A percentile compares a stretch with the other conserved stretches of the same genome.
These are phyloP conservation scores for Athene noctua DNA, from an alignment of 2,113 vertebrate genomes.

Conservation along the genomic window DNA sequence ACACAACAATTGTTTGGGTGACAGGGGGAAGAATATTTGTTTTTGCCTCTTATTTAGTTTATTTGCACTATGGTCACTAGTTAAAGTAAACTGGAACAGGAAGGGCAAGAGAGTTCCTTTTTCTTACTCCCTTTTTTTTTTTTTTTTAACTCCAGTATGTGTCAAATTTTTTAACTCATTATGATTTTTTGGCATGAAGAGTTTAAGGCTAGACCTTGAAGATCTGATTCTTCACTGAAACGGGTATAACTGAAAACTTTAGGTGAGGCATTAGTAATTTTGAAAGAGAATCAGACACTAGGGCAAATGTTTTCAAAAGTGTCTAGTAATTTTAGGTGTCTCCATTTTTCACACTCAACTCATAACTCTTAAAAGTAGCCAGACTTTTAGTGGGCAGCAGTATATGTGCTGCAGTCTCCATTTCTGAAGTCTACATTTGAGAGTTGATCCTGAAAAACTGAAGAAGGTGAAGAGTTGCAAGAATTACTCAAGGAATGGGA, in stretches of 20 bases:
- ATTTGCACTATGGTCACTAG: conserved; percentile 11
- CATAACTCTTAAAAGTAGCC: not conserved
- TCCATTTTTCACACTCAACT: not conserved
- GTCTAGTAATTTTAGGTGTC: not conserved
- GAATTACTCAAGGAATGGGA: not conserved
- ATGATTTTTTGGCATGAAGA: not conserved
- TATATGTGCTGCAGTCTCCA: not conserved
- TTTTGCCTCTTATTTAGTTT: conserved; percentile 43
- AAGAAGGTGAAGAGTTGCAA: not conserved
- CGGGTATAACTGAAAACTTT: not conserved
- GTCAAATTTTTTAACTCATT: not conserved
- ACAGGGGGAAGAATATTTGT: not conserved
- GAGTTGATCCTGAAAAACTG: not conserved
- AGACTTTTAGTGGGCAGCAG: not conserved
- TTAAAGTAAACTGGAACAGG: conserved; percentile 42
- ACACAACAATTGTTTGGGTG: conserved; percentile 2
- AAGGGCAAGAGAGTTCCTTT: not conserved
- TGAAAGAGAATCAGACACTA: not conserved
- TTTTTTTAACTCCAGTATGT: not conserved
- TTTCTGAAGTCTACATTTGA: not conserved
- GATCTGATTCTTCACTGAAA: not conserved
- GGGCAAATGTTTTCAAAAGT: not conserved
- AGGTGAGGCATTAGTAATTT: not conserved
- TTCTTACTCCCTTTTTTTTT: not conserved
- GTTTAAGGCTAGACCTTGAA: not conserved